phyloP scores from a whole-genome alignment of 2,113 vertebrate species.

The Varanus komodoensis region DNA sequence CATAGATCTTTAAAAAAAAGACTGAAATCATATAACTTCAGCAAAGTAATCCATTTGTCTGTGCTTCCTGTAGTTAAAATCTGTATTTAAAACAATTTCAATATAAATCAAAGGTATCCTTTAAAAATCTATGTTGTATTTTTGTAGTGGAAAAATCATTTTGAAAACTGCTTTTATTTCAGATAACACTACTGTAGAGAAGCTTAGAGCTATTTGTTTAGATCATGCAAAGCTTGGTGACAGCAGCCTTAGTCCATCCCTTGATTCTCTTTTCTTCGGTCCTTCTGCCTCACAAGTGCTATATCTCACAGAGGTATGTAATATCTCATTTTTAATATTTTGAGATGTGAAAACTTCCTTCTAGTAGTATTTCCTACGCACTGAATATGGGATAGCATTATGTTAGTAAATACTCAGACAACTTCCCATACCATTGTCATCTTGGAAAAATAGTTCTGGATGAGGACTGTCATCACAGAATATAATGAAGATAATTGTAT shows the following conservation, averaged over 20 bases:
- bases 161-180: slow-evolving; percentile 62
- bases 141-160: slow-evolving; percentile 7
- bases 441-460: neutral
- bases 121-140: neutral
- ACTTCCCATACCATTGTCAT: neutral
- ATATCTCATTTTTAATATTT: slow-evolving; percentile 35
- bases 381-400: neutral
- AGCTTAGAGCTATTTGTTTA: slow-evolving; percentile 95
- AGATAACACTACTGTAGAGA: slow-evolving; percentile 98
- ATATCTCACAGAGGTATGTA: slow-evolving; percentile 96
- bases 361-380: neutral
- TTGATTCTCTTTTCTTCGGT: slow-evolving; percentile 97
- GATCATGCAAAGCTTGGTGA: slow-evolving; percentile 98
- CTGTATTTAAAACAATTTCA: neutral
- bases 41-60: neutral
- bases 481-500: slow-evolving; percentile 12
- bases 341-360: neutral
- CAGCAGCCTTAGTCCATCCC: slow-evolving; percentile 95
- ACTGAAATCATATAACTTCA: neutral
- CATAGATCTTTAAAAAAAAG: neutral
- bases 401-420: neutral
- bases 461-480: slow-evolving; percentile 3
- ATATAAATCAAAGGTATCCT: neutral
- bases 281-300: slow-evolving; percentile 99
- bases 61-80: neutral